phyloP scores from a whole-genome alignment of 2,888 invertebrate genomes.

The Diabrotica balteata region DNA sequence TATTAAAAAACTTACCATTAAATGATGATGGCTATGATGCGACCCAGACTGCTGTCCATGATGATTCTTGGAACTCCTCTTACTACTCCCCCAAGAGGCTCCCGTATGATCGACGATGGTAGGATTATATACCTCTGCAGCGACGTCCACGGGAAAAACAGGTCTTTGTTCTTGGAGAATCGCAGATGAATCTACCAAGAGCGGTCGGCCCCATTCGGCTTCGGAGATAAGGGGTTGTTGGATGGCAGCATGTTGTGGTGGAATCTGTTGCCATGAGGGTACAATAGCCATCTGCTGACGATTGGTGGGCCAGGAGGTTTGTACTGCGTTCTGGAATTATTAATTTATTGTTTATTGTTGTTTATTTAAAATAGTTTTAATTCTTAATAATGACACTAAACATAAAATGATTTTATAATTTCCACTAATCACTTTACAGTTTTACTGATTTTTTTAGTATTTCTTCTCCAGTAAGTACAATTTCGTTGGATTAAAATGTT shows the following conservation, averaged over 20 bases:
- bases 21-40: slow-evolving; percentile 60
- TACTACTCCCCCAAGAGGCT: slow-evolving; percentile 57
- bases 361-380: no score
- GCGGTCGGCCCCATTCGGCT: slow-evolving; percentile 75
- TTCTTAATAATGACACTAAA: no score
- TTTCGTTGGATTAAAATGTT: no score
- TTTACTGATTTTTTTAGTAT: no score
- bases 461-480: no score
- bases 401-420: no score
- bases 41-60: slow-evolving; percentile 67
- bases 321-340: slow-evolving; percentile 66
- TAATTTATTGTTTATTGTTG: neutral
- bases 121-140: slow-evolving; percentile 66
- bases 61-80: slow-evolving; percentile 66
- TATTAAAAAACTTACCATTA: slow-evolving; percentile 49
- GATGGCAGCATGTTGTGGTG: slow-evolving; percentile 67
- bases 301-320: slow-evolving; percentile 74
- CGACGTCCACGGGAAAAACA: slow-evolving; percentile 67
- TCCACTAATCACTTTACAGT: no score
- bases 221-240: slow-evolving; percentile 69
- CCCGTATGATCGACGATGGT: slow-evolving; percentile 64
- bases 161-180: slow-evolving; percentile 71
- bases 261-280: slow-evolving; percentile 84
- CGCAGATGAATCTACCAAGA: slow-evolving; percentile 79
- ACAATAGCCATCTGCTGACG: slow-evolving; percentile 81